Conservation (phyloP, 2,888 invertebrate species). For the Ophion ellenae region DNA sequence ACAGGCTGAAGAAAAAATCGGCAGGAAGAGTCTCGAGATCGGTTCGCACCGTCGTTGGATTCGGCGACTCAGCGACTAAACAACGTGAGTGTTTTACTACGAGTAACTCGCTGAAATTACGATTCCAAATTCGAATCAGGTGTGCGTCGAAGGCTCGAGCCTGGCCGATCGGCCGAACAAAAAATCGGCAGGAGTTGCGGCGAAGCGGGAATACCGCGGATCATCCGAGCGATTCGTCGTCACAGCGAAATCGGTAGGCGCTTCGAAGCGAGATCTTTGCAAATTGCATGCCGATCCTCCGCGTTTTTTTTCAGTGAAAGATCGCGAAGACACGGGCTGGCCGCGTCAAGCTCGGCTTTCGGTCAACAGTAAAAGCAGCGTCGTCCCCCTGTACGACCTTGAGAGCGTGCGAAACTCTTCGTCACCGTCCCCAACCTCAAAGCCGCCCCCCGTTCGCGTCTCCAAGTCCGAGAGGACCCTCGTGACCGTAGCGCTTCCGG, state of each 20-base stretch:
- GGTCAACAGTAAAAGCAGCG: constrained; percentile 78
- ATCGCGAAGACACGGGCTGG: constrained; percentile 58
- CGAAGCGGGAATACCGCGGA: constrained; percentile 73
- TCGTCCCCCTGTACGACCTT: constrained; percentile 77
- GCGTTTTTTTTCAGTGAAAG: constrained; percentile 35
- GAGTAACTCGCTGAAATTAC: too few species aligned
- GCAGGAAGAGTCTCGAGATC: constrained; percentile 32
- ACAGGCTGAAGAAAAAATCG: constrained; percentile 48
- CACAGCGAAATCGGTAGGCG: constrained; percentile 72
- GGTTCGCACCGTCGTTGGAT: constrained; percentile 2
- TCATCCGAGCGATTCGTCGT: constrained; percentile 74
- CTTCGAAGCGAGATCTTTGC: not conserved
- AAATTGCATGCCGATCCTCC: not conserved
- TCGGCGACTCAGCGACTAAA: constrained; percentile 53
- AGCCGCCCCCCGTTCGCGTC: constrained; percentile 63
- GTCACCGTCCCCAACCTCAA: constrained; percentile 51
- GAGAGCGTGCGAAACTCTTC: constrained; percentile 44
- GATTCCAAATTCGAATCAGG: too few species aligned
- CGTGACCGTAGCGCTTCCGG: constrained; percentile 58
- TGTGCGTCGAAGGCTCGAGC: too few species aligned
- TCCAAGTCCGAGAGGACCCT: constrained; percentile 73
- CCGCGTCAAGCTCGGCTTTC: constrained; percentile 59
- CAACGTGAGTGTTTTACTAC: constrained; percentile 47
- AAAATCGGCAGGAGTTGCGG: constrained; percentile 14
- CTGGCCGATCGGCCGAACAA: constrained; percentile 56